Evolutionary conservation across 2,888 invertebrate genomes (phyloP), one percentile per base, ranked within the genome.

Genomic region (Xestia sexstrigata): DNA sequence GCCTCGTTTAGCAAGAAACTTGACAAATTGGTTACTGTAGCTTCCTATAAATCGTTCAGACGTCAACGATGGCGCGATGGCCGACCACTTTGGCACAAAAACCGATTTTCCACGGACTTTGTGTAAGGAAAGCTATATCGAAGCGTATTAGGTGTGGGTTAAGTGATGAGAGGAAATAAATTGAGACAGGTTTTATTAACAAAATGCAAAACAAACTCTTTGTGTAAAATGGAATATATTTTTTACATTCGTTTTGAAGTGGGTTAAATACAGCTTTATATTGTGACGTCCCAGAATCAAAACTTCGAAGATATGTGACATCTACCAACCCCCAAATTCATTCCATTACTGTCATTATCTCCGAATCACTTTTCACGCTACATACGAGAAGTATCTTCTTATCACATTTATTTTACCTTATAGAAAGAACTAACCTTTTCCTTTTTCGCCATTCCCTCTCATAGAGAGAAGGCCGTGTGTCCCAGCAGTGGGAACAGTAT

Each of bases 31-130:
- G 78, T 78, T 84, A 78, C 82, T 81, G 84, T 81, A 84, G 77
- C 70, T 82, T 79, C 75, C 80, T 85, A 88, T 87, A 87, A 88
- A 90, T 90, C 89, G 86, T 87, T 87, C 88, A 88, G 78, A 81
- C 81, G 87, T 88, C 87, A 83, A 83, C 82, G 68, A 71, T 76
- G 84, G 87, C 85, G 79, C 81, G 81, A 85, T 85, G 76, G 88
- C 70, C 76, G 83, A 86, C 87, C 88, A 86, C 86, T 89, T 89
- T 87, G 81, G 84, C 86, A 89, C 87, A 88, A 88, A 89, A 90
- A 87, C 84, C 78, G 81, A 84, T 88, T 85, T 87, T 82, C 80
- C 60, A 77, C 79, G 68, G 80, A 83, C 83, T 82, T 82, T 83
- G 76, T 79, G 76, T 74, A 84, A 81, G 78, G 78, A 85, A 81